Conservation (phyloP, 2,113 vertebrate genomes). For the Psilopsiagon aurifrons region DNA sequence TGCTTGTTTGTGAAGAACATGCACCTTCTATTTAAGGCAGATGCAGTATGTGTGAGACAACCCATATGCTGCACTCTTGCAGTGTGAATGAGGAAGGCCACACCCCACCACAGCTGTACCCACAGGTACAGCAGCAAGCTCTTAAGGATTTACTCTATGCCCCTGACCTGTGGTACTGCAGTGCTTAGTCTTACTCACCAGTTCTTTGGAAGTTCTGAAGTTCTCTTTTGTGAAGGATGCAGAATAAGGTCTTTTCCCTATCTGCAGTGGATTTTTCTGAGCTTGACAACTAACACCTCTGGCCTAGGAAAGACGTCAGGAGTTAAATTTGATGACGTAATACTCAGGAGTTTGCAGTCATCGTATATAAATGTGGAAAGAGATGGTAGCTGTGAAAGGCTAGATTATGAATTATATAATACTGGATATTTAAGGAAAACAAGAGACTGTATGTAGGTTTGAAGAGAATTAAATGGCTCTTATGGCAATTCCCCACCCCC, state of each 20-base stretch:
- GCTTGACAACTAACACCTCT: slow-evolving; percentile 80
- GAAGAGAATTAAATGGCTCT: not conserved
- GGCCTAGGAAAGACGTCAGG: slow-evolving; percentile 67
- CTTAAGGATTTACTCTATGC: not conserved
- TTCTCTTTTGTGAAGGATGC: slow-evolving; percentile 82
- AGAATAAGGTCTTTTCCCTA: slow-evolving; percentile 66
- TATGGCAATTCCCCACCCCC: accelerated
- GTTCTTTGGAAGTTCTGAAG: slow-evolving; percentile 70
- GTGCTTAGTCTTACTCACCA: slow-evolving; percentile 76
- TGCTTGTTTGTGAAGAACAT: not conserved
- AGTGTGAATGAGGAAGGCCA: not conserved
- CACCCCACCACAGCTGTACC: not conserved
- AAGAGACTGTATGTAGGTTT: not conserved
- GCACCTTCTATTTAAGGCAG: not conserved
- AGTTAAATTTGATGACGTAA: not conserved
- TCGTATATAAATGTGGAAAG: not conserved
- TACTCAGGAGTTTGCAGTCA: not conserved
- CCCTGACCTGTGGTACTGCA: not conserved
- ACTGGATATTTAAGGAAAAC: not conserved
- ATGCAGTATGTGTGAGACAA: not conserved
- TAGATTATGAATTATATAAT: not conserved
- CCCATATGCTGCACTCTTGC: not conserved
- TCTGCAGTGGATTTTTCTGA: slow-evolving; percentile 80
- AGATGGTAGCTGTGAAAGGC: not conserved
- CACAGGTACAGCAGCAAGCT: not conserved